phyloP scores from a whole-genome alignment of 2,797 vertebrate genomes.

The Aeoliscus strigatus region DNA sequence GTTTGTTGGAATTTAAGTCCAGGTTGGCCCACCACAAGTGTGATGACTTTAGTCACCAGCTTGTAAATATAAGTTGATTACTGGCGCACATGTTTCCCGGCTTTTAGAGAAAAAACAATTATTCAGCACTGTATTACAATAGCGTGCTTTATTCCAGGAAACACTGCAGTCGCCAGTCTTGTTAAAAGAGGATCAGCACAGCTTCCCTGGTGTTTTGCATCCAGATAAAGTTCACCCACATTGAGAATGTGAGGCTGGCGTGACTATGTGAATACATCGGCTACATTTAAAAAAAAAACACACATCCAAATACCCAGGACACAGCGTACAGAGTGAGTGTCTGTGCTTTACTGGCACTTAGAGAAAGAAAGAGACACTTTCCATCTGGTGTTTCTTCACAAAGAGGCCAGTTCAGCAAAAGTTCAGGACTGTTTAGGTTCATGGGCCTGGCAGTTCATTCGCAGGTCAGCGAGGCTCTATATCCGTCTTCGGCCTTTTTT shows the following conservation, averaged over 20 bases:
- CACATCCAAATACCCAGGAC: constrained; percentile 29
- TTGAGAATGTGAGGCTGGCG: constrained; percentile 2
- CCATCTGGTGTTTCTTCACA: constrained; percentile 82
- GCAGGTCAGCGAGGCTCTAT: constrained; percentile 73
- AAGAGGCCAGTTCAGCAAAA: constrained; percentile 79
- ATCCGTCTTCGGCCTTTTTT: constrained; percentile 30
- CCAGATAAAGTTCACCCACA: neutral
- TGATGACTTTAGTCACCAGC: too few relatives aligned
- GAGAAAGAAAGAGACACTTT: constrained; percentile 60
- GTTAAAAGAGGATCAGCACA: too few relatives aligned
- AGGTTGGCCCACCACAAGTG: too few relatives aligned
- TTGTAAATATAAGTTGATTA: constrained; percentile 25
- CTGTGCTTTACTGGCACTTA: constrained; percentile 23
- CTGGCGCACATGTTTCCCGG: neutral
- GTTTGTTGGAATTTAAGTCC: too few relatives aligned
- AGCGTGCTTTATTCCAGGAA: neutral
- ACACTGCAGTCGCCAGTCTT: neutral
- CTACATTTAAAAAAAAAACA: constrained; percentile 4
- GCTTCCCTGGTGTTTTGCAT: too few relatives aligned
- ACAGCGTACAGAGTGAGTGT: constrained; percentile 7
- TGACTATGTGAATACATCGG: constrained; percentile 4
- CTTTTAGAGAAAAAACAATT: constrained; percentile 7
- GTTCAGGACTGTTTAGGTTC: constrained; percentile 86
- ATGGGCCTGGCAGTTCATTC: constrained; percentile 79
- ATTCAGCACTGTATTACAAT: constrained; percentile 18